Evolutionary conservation across 1,140 invertebrate species (phyloP).

Genomic region (Phortica variegata): DNA sequence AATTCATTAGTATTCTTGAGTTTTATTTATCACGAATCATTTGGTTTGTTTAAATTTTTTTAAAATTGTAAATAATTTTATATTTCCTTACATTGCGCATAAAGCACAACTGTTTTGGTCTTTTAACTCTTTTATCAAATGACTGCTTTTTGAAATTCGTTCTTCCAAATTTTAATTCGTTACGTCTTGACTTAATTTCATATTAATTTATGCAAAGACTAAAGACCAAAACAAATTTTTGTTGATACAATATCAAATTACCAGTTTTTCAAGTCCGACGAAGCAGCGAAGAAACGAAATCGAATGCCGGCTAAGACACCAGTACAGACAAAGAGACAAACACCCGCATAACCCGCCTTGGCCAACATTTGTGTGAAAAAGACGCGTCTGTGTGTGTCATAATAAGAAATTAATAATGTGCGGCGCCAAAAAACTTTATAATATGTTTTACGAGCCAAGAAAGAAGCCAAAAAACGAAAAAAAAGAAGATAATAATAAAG

Average conservation of each 20-base stretch:
- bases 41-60: slow-evolving; percentile 21
- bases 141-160: background rate
- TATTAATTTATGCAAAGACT: slow-evolving; percentile 53
- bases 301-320: too few species aligned
- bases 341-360: too few species aligned
- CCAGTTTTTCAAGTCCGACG: too few species aligned
- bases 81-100: slow-evolving; percentile 18
- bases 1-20: too few species aligned
- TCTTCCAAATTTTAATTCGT: slow-evolving; percentile 38
- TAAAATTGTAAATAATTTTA: slow-evolving; percentile 15
- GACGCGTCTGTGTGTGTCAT: slow-evolving; percentile 47
- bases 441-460: slow-evolving; percentile 34
- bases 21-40: too few species aligned
- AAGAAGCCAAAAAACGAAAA: slow-evolving; percentile 16
- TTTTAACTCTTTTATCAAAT: slow-evolving; percentile 37
- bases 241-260: slow-evolving; percentile 15
- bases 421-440: slow-evolving; percentile 49
- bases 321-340: too few species aligned
- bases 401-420: slow-evolving; percentile 55
- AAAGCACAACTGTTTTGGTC: slow-evolving; percentile 25
- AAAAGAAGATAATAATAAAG: background rate
- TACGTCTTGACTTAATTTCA: slow-evolving; percentile 42
- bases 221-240: slow-evolving; percentile 52
- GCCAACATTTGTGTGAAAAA: too few species aligned
- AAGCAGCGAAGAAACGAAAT: too few species aligned